Evolutionary conservation across 2,888 invertebrate genomes (phyloP).

Genomic region (Scrobipalpa atriplicella): DNA sequence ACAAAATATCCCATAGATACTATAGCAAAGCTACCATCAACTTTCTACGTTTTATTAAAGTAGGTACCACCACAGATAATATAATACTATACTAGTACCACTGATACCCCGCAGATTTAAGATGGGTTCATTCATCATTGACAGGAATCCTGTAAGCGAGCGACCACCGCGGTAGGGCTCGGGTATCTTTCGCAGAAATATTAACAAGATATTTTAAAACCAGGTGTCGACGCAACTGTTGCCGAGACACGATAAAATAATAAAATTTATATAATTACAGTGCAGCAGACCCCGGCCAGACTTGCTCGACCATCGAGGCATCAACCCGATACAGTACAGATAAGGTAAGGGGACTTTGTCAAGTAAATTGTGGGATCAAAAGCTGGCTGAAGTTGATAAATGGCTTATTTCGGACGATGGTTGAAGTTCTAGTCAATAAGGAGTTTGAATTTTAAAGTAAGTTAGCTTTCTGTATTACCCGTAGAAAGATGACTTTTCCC

Average conservation of each 20-base stretch:
- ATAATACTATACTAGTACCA: no score
- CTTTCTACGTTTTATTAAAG: no score
- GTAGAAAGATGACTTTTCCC: no score
- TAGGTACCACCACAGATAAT: no score
- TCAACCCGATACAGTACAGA: conserved; percentile 2
- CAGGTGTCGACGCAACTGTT: conserved; percentile 58
- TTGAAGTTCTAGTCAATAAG: background rate
- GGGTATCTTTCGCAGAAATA: conserved; percentile 70
- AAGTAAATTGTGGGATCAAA: conserved; percentile 14
- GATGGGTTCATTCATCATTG: conserved; percentile 6
- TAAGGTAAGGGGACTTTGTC: conserved; percentile 14
- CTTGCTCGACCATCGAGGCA: background rate
- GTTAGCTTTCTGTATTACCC: no score
- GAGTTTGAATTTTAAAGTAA: no score
- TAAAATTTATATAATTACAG: conserved; percentile 21
- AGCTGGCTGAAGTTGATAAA: background rate
- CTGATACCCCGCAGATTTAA: background rate
- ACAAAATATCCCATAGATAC: no score
- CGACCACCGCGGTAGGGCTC: conserved; percentile 45
- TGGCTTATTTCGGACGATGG: background rate
- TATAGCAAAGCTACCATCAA: no score
- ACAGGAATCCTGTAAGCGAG: background rate
- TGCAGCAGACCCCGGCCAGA: background rate
- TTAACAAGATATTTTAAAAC: conserved; percentile 59
- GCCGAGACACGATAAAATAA: conserved; percentile 42